Percentiles rank a stretch among this genome's conserved stretches.
phyloP scores from a whole-genome alignment of 1,140 invertebrate species.

The Ericerus pela region DNA sequence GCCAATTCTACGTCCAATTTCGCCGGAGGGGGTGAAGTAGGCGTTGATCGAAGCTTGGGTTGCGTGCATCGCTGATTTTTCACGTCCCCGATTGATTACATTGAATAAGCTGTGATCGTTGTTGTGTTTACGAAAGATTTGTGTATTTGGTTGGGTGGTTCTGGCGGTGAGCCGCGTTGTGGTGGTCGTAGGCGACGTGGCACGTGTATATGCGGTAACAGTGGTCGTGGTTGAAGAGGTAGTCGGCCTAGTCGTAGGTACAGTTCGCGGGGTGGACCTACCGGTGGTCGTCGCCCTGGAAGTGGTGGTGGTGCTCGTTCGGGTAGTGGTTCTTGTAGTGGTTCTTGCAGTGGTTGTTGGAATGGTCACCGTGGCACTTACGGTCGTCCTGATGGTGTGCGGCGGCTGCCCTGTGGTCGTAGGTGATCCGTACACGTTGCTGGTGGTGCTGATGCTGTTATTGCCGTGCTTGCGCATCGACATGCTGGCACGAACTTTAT shows the following conservation, averaged over 20 bases:
- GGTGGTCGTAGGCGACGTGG: constrained; percentile 35
- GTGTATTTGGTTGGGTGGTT: background rate
- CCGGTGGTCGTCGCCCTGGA: constrained; percentile 26
- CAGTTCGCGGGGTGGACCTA: constrained; percentile 30
- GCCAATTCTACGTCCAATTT: too few relatives aligned
- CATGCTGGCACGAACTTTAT: constrained; percentile 34
- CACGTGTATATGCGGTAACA: constrained; percentile 25
- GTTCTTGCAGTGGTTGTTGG: constrained; percentile 28
- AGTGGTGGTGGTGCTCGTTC: constrained; percentile 13
- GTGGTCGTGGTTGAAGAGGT: constrained; percentile 22
- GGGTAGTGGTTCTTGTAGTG: constrained; percentile 15
- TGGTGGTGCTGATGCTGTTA: constrained; percentile 30
- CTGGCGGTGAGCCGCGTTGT: constrained; percentile 33
- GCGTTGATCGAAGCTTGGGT: too few relatives aligned
- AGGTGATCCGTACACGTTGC: constrained; percentile 9
- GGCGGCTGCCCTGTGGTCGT: background rate
- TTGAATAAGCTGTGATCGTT: background rate
- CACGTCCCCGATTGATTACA: background rate
- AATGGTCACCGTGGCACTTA: background rate
- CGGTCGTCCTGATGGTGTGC: background rate
- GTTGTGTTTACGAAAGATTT: background rate
- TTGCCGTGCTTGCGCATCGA: background rate
- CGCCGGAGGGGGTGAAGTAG: too few relatives aligned
- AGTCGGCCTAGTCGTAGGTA: constrained; percentile 25
- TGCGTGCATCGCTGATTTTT: background rate